Base-by-base conservation (phyloP, 2,888 invertebrate genomes). In the Idaea biselata region DNA sequence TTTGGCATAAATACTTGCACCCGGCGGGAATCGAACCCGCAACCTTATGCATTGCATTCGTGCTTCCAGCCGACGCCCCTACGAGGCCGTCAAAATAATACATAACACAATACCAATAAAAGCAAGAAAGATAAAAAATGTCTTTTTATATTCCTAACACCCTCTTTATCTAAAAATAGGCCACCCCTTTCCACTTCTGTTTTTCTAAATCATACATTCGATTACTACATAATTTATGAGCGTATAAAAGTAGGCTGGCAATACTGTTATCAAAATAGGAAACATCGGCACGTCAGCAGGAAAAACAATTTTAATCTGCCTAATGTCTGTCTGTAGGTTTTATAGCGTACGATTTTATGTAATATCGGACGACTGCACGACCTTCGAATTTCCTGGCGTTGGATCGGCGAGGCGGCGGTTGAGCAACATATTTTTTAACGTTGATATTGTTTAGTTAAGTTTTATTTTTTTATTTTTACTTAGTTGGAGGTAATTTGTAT, bases 251-350 rank as follows among this genome's bases (percentile, higher is more conserved):
- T 8, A 4, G 44, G 11, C 44, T 44, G 78, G 77, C 81, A 81
- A 80, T 83, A 80, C 71, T 68, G 79, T 77, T 82, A 84, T 83
- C 82, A 82, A 78, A 80, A 81, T 71, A 73, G 65, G 69, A 69
- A 73, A 70, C 81, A 80, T 83, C 80, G 79, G 78, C 76, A 73
- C 78, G 84, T 86, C 86, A 86, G 87, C 84, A 75, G 77, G 81
- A 86, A 78, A 80, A 86, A 85, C 85, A 84, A 83, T 86, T 87
- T 86, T 87, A 87, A 87, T 87, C 86, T 83, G 70, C 82, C 79
- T 87, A 86, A 86, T 86, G 86, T 79, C 68, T 18, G 61, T 0
- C 14, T 44, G 11, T 44, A 8, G 44, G 7, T 44, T 44, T 11
- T 44, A 44, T 44, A 44, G 6, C 11, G 11, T 44, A 44, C 44